phyloP scores from a whole-genome alignment of 2,797 vertebrate genomes.

The Crocodylus rhombifer region DNA sequence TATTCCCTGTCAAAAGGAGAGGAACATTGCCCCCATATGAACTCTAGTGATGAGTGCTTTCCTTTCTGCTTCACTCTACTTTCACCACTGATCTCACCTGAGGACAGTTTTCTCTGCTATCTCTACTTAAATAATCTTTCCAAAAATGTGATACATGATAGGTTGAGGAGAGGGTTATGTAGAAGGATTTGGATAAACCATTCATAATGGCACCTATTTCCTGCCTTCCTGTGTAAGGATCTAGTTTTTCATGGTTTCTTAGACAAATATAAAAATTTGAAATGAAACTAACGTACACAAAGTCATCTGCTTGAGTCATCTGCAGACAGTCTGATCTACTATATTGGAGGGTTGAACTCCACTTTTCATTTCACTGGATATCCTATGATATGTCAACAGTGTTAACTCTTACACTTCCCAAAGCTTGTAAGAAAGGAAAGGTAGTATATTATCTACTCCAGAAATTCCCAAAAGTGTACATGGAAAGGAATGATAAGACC shows the following conservation, averaged over 20 bases:
- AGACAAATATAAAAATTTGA: slow-evolving; percentile 34
- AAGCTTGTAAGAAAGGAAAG: not conserved
- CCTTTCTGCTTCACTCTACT: slow-evolving; percentile 34
- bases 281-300: slow-evolving; percentile 30
- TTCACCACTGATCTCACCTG: not conserved
- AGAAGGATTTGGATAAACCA: slow-evolving; percentile 33
- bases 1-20: not conserved
- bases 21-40: not conserved
- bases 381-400: not conserved
- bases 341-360: not conserved
- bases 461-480: not conserved
- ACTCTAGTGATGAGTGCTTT: slow-evolving; percentile 46
- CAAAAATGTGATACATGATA: not conserved
- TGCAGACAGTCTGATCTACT: not conserved
- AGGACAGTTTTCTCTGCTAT: not conserved
- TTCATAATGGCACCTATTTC: not conserved
- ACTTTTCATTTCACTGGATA: not conserved
- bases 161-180: not conserved
- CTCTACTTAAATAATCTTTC: not conserved
- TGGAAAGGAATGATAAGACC: not conserved
- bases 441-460: not conserved
- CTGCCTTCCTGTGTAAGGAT: slow-evolving; percentile 19
- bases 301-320: not conserved
- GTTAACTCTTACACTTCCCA: not conserved
- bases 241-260: slow-evolving; percentile 18